Percentiles rank a stretch among this genome's conserved stretches.
phyloP scores from a whole-genome alignment of 1,140 invertebrate species.

The Cherax destructor region DNA sequence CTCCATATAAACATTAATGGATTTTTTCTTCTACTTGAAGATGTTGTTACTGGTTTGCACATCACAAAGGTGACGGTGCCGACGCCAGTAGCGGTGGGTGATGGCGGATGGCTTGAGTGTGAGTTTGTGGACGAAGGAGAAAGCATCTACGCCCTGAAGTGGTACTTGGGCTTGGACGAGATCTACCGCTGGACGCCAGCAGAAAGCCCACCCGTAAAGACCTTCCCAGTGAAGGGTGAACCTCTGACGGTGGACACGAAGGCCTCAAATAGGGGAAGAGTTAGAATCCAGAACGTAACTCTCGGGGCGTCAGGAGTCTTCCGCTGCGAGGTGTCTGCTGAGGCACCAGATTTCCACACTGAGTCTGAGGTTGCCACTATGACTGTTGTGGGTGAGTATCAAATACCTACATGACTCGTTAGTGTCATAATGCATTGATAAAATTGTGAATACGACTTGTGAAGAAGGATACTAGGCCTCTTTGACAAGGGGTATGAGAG shows the following conservation, averaged over 20 bases:
- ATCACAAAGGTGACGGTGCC: constrained; percentile 4
- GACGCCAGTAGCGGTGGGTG: not conserved
- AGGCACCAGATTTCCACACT: constrained; percentile 73
- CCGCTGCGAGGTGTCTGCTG: constrained; percentile 86
- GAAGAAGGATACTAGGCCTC: too few relatives aligned
- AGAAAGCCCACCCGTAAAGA: not conserved
- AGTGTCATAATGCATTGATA: too few relatives aligned
- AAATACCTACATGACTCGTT: too few relatives aligned
- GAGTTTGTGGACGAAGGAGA: not conserved
- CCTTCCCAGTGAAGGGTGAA: not conserved
- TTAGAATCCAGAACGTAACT: constrained; percentile 22
- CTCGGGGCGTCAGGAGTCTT: constrained; percentile 83
- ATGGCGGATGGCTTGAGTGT: constrained; percentile 3
- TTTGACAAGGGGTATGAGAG: too few relatives aligned
- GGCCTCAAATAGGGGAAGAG: constrained; percentile 19
- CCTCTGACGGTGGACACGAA: constrained; percentile 34
- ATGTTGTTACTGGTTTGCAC: not conserved
- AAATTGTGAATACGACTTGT: too few relatives aligned
- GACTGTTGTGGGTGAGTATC: constrained; percentile 49
- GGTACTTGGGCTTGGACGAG: constrained; percentile 18
- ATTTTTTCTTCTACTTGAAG: too few relatives aligned
- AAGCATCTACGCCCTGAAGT: not conserved
- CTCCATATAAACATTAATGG: too few relatives aligned
- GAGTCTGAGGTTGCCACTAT: constrained; percentile 8
- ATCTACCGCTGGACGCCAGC: constrained; percentile 8